These are phyloP conservation scores for Platichthys flesus DNA, from an alignment of 2,113 vertebrate genomes.

Conservation along the genomic window DNA sequence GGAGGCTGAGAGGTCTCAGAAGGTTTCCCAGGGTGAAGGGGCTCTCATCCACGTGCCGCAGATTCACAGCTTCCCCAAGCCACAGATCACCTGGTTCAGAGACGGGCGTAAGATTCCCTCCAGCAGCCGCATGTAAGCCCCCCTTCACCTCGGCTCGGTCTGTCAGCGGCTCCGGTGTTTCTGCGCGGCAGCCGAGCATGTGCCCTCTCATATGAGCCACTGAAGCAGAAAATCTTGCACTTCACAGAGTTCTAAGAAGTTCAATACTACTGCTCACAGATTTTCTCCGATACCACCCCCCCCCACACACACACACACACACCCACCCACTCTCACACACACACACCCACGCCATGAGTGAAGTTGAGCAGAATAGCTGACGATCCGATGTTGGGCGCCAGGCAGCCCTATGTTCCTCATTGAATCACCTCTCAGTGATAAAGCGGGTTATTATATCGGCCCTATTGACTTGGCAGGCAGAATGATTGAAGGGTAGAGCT, in stretches of 20 bases:
- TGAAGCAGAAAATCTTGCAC: constrained; percentile 41
- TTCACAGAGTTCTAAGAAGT: constrained; percentile 53
- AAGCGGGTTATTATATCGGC: constrained; percentile 77
- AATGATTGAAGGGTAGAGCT: constrained; percentile 79
- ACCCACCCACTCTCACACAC: constrained; percentile 1
- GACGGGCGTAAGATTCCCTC: constrained; percentile 98
- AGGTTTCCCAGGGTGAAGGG: constrained; percentile 92
- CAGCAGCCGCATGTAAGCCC: constrained; percentile 95
- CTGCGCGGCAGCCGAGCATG: constrained; percentile 3
- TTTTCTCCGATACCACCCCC: constrained; percentile 44
- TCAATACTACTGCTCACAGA: constrained; percentile 61
- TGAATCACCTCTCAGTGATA: constrained; percentile 75
- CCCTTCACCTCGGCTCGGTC: not conserved
- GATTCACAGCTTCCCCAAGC: constrained; percentile 95
- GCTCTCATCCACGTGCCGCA: constrained; percentile 88
- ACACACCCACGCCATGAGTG: constrained; percentile 22
- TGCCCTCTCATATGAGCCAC: constrained; percentile 19
- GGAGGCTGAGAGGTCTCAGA: constrained; percentile 87
- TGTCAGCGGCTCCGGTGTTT: constrained; percentile 12
- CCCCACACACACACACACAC: constrained; percentile 5
- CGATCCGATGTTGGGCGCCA: constrained; percentile 55
- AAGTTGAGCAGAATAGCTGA: constrained; percentile 68
- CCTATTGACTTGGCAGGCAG: constrained; percentile 74
- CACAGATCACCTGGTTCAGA: constrained; percentile 99
- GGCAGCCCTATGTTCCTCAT: constrained; percentile 68